These are phyloP conservation scores for Aplocera efformata DNA, from an alignment of 2,888 invertebrate species.

Conservation along the genomic window DNA sequence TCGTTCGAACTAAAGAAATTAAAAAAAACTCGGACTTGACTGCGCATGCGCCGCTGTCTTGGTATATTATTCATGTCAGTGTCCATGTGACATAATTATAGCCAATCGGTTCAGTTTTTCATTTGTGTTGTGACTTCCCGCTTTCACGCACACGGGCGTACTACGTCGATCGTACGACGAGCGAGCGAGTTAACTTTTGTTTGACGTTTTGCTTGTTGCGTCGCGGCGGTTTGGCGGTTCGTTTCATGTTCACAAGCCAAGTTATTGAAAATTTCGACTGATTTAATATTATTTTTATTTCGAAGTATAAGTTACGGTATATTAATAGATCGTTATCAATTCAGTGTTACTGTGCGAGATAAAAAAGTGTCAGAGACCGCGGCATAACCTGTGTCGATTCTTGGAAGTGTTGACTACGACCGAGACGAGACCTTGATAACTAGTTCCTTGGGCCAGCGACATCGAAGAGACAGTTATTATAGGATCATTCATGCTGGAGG, in stretches of 20 bases:
- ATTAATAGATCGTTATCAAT: conserved; percentile 12
- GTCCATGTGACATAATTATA: conserved; percentile 35
- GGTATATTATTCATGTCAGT: conserved; percentile 45
- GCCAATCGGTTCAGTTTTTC: conserved; percentile 60
- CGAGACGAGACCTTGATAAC: conserved; percentile 80
- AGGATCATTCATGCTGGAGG: conserved; percentile 80
- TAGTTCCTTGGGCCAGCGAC: conserved; percentile 76
- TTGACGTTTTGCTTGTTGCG: conserved; percentile 13
- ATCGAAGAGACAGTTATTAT: conserved; percentile 71
- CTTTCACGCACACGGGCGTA: conserved; percentile 40
- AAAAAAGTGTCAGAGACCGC: conserved; percentile 46
- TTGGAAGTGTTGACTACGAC: conserved; percentile 69
- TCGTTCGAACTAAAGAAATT: no score
- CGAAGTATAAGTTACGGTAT: conserved; percentile 9
- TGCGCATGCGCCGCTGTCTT: no score
- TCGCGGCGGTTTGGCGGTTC: conserved; percentile 2
- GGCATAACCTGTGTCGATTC: conserved; percentile 67
- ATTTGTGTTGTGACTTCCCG: conserved; percentile 52
- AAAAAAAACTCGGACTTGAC: no score
- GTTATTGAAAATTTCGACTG: neutral
- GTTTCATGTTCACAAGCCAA: conserved; percentile 3
- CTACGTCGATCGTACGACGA: neutral
- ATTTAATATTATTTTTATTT: conserved; percentile 5
- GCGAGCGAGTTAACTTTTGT: conserved; percentile 16
- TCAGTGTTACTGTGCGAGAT: conserved; percentile 21